phyloP scores from a whole-genome alignment of 1,140 invertebrate genomes.

The Eulimnadia texana region DNA sequence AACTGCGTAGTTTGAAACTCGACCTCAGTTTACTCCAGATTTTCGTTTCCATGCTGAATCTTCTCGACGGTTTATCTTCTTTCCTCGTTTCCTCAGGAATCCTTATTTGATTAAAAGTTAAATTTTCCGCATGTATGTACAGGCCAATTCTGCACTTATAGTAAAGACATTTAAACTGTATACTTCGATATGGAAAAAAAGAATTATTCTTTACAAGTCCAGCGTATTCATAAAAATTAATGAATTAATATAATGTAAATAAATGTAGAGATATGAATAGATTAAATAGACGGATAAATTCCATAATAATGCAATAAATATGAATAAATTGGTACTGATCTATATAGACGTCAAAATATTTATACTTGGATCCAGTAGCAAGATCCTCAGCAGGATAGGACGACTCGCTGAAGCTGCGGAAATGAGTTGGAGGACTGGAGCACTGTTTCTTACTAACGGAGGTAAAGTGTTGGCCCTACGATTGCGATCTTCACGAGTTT shows the following conservation, averaged over 20 bases:
- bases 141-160: too few relatives aligned
- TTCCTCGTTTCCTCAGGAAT: too few relatives aligned
- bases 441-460: neutral
- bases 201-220: too few relatives aligned
- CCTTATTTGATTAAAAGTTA: too few relatives aligned
- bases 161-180: too few relatives aligned
- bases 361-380: neutral
- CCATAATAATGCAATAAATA: too few relatives aligned
- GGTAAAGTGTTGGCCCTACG: constrained; percentile 11
- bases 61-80: neutral
- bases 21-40: constrained; percentile 15
- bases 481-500: neutral
- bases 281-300: too few relatives aligned
- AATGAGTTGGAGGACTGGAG: neutral
- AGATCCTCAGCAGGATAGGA: neutral
- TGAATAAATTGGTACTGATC: neutral
- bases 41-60: neutral
- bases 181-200: too few relatives aligned
- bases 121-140: too few relatives aligned
- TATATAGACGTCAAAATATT: neutral
- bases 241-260: too few relatives aligned
- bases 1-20: constrained; percentile 4
- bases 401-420: constrained; percentile 14
- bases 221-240: too few relatives aligned
- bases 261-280: too few relatives aligned